Evolutionary conservation across 2,797 vertebrate genomes (phyloP), one percentile per base, ranked within the genome.

Genomic region (Chromis chromis): DNA sequence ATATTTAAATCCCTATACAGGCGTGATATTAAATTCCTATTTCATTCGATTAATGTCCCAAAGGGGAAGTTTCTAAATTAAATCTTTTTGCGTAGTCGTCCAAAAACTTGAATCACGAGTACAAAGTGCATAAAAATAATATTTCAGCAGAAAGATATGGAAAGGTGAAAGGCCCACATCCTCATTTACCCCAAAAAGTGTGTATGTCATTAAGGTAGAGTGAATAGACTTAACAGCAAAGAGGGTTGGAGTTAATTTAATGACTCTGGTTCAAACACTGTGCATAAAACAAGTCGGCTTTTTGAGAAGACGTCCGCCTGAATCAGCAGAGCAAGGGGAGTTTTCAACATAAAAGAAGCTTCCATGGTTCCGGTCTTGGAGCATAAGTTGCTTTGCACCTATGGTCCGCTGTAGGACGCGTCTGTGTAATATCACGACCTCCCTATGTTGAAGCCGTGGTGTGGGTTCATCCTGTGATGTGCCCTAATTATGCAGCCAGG

Each of bases 401-500:
- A 33, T 12, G 53, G 36, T 59, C 59, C 6, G 0, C 27, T 69
- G 52, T 54, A 48, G 54, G 76, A 64, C 19, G 25, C 50, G 48
- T 74, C 57, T 31, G 22, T 88, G 85, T 85, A 83, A 78, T 58
- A 59, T 65, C 74, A 17, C 3, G 65, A 89, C 88, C 89, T 88
- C 72, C 67, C 68, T 14, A 9, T 87, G 86, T 83, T 67, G 68
- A 73, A 80, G 83, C 58, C 77, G 25, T 33, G 72, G 83, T 71
- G 86, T 1, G 65, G 80, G 78, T 78, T 78, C 70, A 49, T 82
- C 81, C 83, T 52, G 79, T 77, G 88, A 78, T 83, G 22, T 28
- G 71, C 71, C 82, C 85, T 85, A 78, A 88, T 92, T 90, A 83
- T 80, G 80, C 81, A 74, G 79, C 13, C 54, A 24, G 75, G 62